Conservation (phyloP, 2,888 invertebrate species). For the Aspidapion aeneum region DNA sequence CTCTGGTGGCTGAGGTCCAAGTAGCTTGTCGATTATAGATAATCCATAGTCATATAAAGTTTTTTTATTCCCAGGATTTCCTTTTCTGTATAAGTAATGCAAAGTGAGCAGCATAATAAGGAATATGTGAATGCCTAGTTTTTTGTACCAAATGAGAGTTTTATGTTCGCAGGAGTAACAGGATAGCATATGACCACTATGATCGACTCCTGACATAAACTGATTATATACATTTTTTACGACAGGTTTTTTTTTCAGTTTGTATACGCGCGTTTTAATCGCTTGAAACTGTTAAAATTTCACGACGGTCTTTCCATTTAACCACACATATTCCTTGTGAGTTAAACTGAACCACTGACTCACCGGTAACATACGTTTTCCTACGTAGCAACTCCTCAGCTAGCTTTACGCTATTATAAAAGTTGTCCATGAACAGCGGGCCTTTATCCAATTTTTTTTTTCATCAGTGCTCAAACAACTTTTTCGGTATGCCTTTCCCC, state of each 20-base stretch:
- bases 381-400: slow-evolving; percentile 18
- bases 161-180: slow-evolving; percentile 27
- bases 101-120: slow-evolving; percentile 25
- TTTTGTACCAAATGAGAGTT: slow-evolving; percentile 25
- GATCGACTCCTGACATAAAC: slow-evolving; percentile 23
- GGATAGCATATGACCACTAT: slow-evolving; percentile 24
- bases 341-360: slow-evolving; percentile 7
- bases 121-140: slow-evolving; percentile 24
- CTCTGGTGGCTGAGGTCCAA: slow-evolving; percentile 20
- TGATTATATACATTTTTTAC: slow-evolving; percentile 26
- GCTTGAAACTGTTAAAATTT: slow-evolving; percentile 28
- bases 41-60: slow-evolving; percentile 24
- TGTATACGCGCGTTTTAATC: slow-evolving; percentile 22
- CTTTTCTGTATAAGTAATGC: slow-evolving; percentile 21
- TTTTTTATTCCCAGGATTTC: slow-evolving; percentile 12
- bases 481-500: slow-evolving; percentile 18
- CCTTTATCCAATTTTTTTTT: slow-evolving; percentile 20
- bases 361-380: slow-evolving; percentile 25
- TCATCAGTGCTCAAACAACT: slow-evolving; percentile 21
- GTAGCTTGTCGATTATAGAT: slow-evolving; percentile 18
- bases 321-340: slow-evolving; percentile 19
- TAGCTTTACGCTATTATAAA: slow-evolving; percentile 28
- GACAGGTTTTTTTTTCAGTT: slow-evolving; percentile 18
- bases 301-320: slow-evolving; percentile 28
- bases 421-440: slow-evolving; percentile 29